Evolutionary conservation across 2,113 vertebrate species (phyloP).

Genomic region (Panurus biarmicus): DNA sequence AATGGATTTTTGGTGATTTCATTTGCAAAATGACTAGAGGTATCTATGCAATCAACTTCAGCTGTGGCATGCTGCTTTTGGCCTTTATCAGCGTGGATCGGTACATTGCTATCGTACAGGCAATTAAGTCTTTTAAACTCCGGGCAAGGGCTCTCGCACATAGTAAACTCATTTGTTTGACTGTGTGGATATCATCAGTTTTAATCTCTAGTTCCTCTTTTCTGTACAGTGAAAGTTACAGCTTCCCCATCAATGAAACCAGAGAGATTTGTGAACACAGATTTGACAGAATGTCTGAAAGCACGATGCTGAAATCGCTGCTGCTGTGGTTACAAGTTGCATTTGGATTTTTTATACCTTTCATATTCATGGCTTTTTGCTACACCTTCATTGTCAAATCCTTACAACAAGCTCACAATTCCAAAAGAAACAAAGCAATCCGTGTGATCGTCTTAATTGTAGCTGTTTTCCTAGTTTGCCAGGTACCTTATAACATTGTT

Average conservation of each 20-base stretch:
- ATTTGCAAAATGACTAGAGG: conserved; percentile 83
- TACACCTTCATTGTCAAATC: conserved; percentile 78
- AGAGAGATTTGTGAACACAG: conserved; percentile 69
- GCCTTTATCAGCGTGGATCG: conserved; percentile 86
- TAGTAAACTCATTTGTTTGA: conserved; percentile 69
- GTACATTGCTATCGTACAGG: conserved; percentile 88
- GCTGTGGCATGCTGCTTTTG: conserved; percentile 87
- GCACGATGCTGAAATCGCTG: conserved; percentile 59
- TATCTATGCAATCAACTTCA: conserved; percentile 85
- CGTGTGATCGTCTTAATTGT: conserved; percentile 84
- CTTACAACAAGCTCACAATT: conserved; percentile 78
- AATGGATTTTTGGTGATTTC: conserved; percentile 75
- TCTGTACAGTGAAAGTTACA: conserved; percentile 66
- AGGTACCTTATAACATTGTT: conserved; percentile 82
- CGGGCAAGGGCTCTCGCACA: conserved; percentile 66
- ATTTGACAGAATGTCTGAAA: conserved; percentile 1
- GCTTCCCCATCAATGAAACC: not conserved
- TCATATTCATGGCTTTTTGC: conserved; percentile 83
- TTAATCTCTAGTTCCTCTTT: conserved; percentile 79
- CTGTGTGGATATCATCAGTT: conserved; percentile 74
- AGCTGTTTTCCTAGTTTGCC: conserved; percentile 79
- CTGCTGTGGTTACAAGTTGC: conserved; percentile 74
- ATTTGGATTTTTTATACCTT: conserved; percentile 83
- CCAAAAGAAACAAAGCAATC: conserved; percentile 84
- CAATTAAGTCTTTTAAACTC: conserved; percentile 79